Conservation (phyloP, 2,113 vertebrate species). For the Alces alces region DNA sequence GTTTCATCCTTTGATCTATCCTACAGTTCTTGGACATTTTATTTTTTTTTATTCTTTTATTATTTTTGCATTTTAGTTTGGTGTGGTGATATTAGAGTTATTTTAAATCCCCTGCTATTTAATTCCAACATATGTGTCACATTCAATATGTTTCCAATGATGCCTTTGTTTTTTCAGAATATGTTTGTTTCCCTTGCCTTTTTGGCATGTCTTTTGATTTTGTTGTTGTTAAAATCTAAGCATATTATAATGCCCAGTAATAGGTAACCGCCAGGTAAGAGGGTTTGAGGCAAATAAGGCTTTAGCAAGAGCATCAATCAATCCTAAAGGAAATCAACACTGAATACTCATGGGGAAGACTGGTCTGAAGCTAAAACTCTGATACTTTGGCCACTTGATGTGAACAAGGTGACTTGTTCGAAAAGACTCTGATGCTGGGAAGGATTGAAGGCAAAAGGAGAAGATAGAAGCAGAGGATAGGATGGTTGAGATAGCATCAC, state of each 20-base stretch:
- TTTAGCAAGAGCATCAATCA: background rate
- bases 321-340: background rate
- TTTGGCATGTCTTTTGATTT: background rate
- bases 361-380: background rate
- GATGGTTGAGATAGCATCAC: background rate
- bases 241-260: background rate
- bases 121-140: background rate
- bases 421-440: background rate
- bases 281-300: background rate
- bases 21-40: background rate
- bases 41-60: background rate
- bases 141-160: background rate
- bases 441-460: background rate
- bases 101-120: background rate
- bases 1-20: background rate
- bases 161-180: background rate
- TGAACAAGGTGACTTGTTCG: fast-evolving
- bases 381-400: background rate
- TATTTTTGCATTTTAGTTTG: background rate
- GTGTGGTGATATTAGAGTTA: background rate
- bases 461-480: background rate
- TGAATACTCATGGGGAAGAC: background rate
- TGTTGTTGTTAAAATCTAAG: background rate
- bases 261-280: background rate
- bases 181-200: too few species aligned